phyloP scores from a whole-genome alignment of 2,888 invertebrate genomes.

The Polyommatus icarus region DNA sequence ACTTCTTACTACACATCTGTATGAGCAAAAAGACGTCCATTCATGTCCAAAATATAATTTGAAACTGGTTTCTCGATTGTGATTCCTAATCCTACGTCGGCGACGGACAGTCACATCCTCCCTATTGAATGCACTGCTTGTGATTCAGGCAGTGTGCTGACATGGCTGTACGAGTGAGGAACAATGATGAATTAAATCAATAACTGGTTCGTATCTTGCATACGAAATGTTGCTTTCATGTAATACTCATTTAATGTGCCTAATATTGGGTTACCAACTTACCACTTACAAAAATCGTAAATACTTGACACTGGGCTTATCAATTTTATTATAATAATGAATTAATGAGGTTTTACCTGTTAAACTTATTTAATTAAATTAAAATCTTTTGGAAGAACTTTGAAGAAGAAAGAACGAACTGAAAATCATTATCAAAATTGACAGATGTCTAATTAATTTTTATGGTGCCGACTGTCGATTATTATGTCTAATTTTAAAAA shows the following conservation, averaged over 20 bases:
- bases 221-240: background rate
- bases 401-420: background rate
- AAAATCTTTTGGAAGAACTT: too few species aligned
- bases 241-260: background rate
- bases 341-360: too few species aligned
- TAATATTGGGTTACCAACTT: background rate
- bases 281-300: background rate
- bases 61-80: background rate
- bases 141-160: conserved; percentile 39
- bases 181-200: conserved; percentile 39
- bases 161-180: conserved; percentile 34
- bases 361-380: too few species aligned
- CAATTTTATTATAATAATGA: too few species aligned
- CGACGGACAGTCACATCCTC: conserved; percentile 38
- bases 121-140: conserved; percentile 39
- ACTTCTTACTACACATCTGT: background rate
- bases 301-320: too few species aligned
- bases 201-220: conserved; percentile 26
- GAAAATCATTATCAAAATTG: background rate
- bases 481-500: background rate
- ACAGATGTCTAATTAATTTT: background rate
- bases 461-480: background rate
- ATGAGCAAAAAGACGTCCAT: background rate
- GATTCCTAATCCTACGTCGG: background rate
- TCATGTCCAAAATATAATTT: background rate